Base-by-base conservation (phyloP, 2,113 vertebrate species). In the Hippocampus barbouri region DNA sequence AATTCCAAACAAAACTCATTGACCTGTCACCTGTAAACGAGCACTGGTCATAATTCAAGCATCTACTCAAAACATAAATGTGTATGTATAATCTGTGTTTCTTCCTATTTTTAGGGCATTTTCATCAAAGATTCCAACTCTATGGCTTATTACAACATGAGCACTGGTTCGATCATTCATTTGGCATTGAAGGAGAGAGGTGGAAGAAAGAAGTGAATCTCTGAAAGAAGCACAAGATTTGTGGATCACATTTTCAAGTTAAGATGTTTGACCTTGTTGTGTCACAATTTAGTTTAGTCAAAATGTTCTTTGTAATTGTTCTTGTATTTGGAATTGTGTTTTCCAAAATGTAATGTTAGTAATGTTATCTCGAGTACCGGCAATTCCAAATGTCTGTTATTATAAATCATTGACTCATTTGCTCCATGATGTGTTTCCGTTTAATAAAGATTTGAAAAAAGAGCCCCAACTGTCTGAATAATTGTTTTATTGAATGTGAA, bases 41-140 rank as follows among this genome's bases (percentile, higher is more conserved):
- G 20, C 8, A 54, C 8, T 21, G 51, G 51, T 54, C 20, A 62
- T 40, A 21, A 62, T 62, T 65, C n/a, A 45, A 23, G 12, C 41
- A 41, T 71, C 18, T 16, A 8, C 51, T 1, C 47, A 41, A 41
- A 40, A 40, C 40, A 15, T 41, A 63, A 63, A 40, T 40, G 16
- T 51, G 43, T 14, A 62, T 23, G 15, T 51, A 54, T 11, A 2
- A 68, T 57, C 0, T 23, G 0, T 56, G 45, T 76, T 51, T 82
- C 21, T 6, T 74, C 64, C 51, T 82, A 6, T 41, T 75, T 92
- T 38, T 80, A 99, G 97, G 97, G 97, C 38, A 99, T 99, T 83
- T 99, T 99, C 91, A 99, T 99, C 90, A 99, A 99, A 82, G 97
- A 99, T 82, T 99, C 97, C 5, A 99, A 99, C 89, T 99, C 97